Evolutionary conservation across 2,797 vertebrate genomes (phyloP).

Genomic region (Cossypha polioptera): DNA sequence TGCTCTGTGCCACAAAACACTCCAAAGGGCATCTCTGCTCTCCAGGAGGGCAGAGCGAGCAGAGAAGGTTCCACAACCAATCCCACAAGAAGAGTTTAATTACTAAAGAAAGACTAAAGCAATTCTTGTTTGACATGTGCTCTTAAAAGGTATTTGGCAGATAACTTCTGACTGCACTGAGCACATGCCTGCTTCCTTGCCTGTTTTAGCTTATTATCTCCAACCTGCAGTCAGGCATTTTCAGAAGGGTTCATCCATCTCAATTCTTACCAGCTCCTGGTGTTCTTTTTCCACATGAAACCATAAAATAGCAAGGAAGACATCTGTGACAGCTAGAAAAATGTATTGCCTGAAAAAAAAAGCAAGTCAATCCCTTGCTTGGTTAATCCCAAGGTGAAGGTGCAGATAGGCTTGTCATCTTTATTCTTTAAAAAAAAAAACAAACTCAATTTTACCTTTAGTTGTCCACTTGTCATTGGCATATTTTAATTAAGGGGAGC

Average conservation of each 20-base stretch:
- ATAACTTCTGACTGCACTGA: not conserved
- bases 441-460: not conserved
- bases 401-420: not conserved
- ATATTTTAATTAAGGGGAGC: not conserved
- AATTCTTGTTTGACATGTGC: not conserved
- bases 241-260: not conserved
- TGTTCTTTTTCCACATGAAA: not conserved
- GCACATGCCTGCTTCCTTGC: not conserved
- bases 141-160: not conserved
- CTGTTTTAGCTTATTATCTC: not conserved
- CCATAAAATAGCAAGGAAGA: not conserved
- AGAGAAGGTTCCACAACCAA: not conserved
- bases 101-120: not conserved
- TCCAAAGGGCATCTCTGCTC: not conserved
- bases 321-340: not conserved
- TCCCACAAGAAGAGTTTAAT: not conserved
- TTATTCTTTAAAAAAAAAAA: not conserved
- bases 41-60: not conserved
- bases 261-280: not conserved
- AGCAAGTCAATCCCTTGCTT: not conserved
- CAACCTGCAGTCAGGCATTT: not conserved
- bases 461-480: not conserved
- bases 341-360: not conserved
- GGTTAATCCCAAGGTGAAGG: not conserved
- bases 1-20: not conserved